Evolutionary conservation across 2,113 vertebrate genomes (phyloP), one percentile per base, ranked within the genome.

Genomic region (Entelurus aequoreus): DNA sequence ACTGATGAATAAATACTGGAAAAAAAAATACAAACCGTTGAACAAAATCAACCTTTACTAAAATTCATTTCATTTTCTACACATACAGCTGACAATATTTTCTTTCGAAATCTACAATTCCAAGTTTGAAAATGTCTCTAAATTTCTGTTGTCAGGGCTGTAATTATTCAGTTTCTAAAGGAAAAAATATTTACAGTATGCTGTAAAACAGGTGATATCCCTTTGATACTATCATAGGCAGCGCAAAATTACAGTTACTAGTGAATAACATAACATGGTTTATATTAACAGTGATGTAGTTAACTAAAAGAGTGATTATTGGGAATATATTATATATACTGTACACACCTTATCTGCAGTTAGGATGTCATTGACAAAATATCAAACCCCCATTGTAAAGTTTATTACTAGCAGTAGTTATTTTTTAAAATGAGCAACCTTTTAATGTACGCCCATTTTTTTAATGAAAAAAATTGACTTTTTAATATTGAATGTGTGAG

Each of bases 251-350:
- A 67, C 54, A 76, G 6, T 6, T 71, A 69, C 58, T 69, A 14
- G 37, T 46, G 58, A 63, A n/a, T 37, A 13, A 46, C 9, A 65
- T 60, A 74, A 66, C 62, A 67, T 59, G 60, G 66, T 14, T 65
- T 59, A 72, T 42, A 38, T 55, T 67, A 66, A 58, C 38, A 56
- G 72, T 58, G 21, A 66, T 68, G 69, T 71, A 67, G 52, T 61
- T 65, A 10, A 65, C 55, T 65, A 61, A 78, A 76, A 62, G 40
- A 61, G 62, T 51, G 65, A 60, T 68, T 71, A 68, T 68, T 58
- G 56, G 65, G 60, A 71, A 38, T 66, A 62, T 51, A 70, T 58
- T 38, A 60, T 57, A 21, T 8, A 9, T 19, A 57, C n/a, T 19
- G 21, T 9, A 38, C 42, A 66, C 63, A 77, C 65, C 56, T 65